These are phyloP conservation scores for Sympetrum striolatum DNA, from an alignment of 2,888 invertebrate genomes.

Conservation along the genomic window DNA sequence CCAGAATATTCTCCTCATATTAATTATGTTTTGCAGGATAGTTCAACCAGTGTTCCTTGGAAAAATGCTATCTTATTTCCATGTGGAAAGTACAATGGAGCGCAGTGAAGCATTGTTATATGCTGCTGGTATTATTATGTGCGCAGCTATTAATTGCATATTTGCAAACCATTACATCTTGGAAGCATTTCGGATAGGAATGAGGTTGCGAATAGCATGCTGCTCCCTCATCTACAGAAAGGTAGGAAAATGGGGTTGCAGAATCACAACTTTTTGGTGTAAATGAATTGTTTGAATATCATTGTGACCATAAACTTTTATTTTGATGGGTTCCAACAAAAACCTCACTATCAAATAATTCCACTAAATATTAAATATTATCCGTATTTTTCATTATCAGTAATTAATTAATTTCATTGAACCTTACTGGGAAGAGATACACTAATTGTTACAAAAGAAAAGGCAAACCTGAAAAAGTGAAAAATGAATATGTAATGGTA, in stretches of 20 bases:
- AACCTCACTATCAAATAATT: too few species aligned
- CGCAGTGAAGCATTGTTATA: constrained; percentile 25
- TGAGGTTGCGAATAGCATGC: constrained; percentile 9
- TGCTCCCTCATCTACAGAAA: constrained; percentile 41
- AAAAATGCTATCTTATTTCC: constrained; percentile 48
- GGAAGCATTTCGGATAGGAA: constrained; percentile 23
- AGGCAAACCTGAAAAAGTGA: too few species aligned
- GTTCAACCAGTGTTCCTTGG: constrained; percentile 49
- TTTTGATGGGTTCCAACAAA: too few species aligned
- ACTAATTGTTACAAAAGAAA: too few species aligned
- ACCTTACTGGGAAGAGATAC: too few species aligned
- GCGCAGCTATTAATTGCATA: background rate
- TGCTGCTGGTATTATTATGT: constrained; percentile 19
- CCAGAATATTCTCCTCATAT: background rate
- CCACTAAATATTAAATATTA: too few species aligned
- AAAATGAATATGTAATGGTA: too few species aligned
- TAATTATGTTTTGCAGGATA: constrained; percentile 39
- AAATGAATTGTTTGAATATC: too few species aligned
- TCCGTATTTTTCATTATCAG: too few species aligned
- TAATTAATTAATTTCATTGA: too few species aligned
- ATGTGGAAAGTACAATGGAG: background rate
- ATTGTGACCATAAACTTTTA: too few species aligned
- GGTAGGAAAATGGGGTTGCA: background rate
- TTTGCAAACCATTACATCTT: constrained; percentile 27
- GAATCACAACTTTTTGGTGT: too few species aligned